phyloP scores from a whole-genome alignment of 2,888 invertebrate genomes.

The Aromia moschata region DNA sequence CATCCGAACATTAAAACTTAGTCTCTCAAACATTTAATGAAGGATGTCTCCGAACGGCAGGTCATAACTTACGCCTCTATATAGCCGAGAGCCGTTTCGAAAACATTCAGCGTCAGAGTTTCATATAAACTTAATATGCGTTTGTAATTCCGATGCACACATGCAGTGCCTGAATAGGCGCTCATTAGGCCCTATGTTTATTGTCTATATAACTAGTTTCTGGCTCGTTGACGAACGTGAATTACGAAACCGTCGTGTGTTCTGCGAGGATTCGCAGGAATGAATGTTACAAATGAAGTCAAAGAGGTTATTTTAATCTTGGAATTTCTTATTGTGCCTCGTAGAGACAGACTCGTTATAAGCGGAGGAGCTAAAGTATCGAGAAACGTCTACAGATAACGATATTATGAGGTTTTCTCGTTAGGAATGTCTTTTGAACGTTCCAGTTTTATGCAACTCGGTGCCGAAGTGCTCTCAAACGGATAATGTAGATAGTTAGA shows the following conservation, averaged over 20 bases:
- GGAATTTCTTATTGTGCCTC: too few relatives aligned
- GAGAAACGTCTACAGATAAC: too few relatives aligned
- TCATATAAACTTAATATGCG: constrained; percentile 10
- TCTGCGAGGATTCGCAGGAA: too few relatives aligned
- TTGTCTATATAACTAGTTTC: background rate
- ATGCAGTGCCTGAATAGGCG: background rate
- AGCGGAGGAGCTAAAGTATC: too few relatives aligned
- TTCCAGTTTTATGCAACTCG: too few relatives aligned
- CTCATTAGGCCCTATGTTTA: background rate
- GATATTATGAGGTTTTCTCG: too few relatives aligned
- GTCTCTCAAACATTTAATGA: constrained; percentile 18
- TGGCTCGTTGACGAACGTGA: background rate
- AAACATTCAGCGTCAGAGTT: constrained; percentile 6
- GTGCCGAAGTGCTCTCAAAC: too few relatives aligned
- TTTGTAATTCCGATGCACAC: constrained; percentile 2
- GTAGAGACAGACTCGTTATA: too few relatives aligned
- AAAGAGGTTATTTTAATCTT: too few relatives aligned
- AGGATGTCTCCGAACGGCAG: constrained; percentile 5
- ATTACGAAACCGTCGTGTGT: background rate
- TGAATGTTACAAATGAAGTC: too few relatives aligned
- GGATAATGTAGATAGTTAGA: too few relatives aligned
- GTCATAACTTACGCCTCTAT: constrained; percentile 8
- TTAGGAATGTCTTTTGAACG: too few relatives aligned
- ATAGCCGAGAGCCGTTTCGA: constrained; percentile 3
- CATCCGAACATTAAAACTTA: constrained; percentile 17